These are phyloP conservation scores for Rhinatrema bivittatum DNA, from an alignment of 2,797 vertebrate genomes.

Conservation along the genomic window DNA sequence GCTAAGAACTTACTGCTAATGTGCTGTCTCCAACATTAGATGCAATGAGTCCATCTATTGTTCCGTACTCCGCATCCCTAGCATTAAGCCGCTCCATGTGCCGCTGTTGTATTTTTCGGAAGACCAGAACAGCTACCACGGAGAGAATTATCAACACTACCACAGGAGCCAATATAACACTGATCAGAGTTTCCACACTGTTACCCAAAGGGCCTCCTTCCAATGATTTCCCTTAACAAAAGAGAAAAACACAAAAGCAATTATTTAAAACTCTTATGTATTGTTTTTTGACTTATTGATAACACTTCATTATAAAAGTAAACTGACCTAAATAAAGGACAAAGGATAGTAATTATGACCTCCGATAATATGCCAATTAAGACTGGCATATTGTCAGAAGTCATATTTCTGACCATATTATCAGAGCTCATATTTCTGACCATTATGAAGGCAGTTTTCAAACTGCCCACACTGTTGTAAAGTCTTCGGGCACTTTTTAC, in stretches of 20 bases:
- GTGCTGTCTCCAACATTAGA: constrained; percentile 97
- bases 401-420: too few species aligned
- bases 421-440: too few species aligned
- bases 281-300: neutral
- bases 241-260: neutral
- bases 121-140: constrained; percentile 69
- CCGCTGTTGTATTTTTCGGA: constrained; percentile 78
- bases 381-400: too few species aligned
- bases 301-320: fast-evolving
- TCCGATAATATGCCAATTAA: too few species aligned
- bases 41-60: constrained; percentile 92
- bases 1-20: constrained; percentile 86
- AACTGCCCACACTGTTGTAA: too few species aligned
- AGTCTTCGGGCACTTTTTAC: too few species aligned
- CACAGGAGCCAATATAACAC: constrained; percentile 76
- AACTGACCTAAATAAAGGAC: fast-evolving
- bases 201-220: constrained; percentile 63
- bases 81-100: constrained; percentile 86
- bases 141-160: constrained; percentile 77
- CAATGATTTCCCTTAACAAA: constrained; percentile 52
- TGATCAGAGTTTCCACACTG: constrained; percentile 72
- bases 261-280: neutral
- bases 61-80: constrained; percentile 88
- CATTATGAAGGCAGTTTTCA: too few species aligned
- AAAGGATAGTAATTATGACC: fast-evolving